Conservation (phyloP, 2,113 vertebrate genomes). For the Epinephelus fuscoguttatus region DNA sequence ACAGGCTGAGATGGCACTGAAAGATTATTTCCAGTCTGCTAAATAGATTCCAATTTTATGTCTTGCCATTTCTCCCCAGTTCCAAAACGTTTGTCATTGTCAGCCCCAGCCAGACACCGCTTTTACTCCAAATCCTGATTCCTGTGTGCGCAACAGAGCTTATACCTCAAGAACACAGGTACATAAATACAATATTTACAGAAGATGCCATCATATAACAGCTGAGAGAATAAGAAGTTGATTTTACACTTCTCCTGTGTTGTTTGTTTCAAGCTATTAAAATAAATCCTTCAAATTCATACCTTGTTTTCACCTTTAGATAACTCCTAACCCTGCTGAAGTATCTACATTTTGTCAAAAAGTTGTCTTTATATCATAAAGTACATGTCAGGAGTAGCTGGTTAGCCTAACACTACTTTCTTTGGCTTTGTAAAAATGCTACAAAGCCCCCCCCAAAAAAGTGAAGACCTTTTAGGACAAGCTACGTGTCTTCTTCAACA, state of each 20-base stretch:
- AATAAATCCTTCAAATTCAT: not conserved
- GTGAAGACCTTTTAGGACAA: constrained; percentile 16
- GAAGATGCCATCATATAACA: not conserved
- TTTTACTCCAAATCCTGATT: not conserved
- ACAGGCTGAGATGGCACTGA: not conserved
- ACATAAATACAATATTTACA: not conserved
- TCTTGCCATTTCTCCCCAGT: not conserved
- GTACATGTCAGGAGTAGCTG: constrained; percentile 1
- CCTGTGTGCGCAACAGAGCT: not conserved
- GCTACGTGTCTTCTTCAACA: constrained; percentile 26
- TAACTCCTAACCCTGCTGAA: not conserved
- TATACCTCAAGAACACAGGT: not conserved
- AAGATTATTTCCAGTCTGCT: not conserved
- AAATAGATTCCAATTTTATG: not conserved
- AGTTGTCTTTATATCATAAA: not conserved
- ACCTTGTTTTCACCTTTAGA: too few species aligned
- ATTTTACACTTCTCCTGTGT: not conserved
- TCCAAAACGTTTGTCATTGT: not conserved
- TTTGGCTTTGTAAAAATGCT: constrained; percentile 32
- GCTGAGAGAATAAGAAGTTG: not conserved
- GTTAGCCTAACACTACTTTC: constrained; percentile 17
- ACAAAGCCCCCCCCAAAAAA: constrained; percentile 20
- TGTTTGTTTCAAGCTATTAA: not conserved
- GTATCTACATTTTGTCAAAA: not conserved
- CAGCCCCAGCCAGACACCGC: not conserved